Conservation (phyloP, 2,888 invertebrate genomes). For the Harpagoxenus sublaevis region DNA sequence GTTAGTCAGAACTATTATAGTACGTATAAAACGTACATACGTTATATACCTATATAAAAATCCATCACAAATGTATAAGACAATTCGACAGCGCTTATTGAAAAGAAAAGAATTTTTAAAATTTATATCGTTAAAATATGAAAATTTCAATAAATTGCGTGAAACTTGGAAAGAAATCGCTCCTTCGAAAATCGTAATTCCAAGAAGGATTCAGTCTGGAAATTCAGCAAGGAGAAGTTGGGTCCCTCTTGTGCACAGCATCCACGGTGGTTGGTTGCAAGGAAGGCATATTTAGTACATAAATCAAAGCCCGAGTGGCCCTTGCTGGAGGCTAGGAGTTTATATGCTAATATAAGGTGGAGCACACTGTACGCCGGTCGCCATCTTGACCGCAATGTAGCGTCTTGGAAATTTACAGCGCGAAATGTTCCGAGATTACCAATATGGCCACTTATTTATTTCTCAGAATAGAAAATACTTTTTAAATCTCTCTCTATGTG, state of each 20-base stretch:
- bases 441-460: constrained; percentile 43
- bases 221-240: constrained; percentile 69
- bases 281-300: constrained; percentile 85
- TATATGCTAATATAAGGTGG: constrained; percentile 85
- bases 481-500: neutral
- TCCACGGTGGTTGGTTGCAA: constrained; percentile 69
- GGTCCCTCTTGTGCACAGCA: constrained; percentile 60
- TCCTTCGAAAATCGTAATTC: constrained; percentile 10
- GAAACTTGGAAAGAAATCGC: constrained; percentile 9
- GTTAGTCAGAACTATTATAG: neutral
- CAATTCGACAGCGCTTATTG: neutral
- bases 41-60: neutral
- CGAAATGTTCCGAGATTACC: constrained; percentile 54
- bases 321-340: constrained; percentile 83
- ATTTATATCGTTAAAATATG: neutral
- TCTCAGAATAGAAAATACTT: constrained; percentile 13
- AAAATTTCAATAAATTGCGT: neutral
- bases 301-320: constrained; percentile 84
- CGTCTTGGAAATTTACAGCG: constrained; percentile 72
- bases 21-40: neutral
- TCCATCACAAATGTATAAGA: neutral
- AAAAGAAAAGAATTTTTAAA: neutral
- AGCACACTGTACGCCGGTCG: constrained; percentile 81
- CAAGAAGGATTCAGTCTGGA: constrained; percentile 1
- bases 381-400: constrained; percentile 82